Conservation (phyloP, 2,888 invertebrate genomes). For the Leptarthrus brevirostris region DNA sequence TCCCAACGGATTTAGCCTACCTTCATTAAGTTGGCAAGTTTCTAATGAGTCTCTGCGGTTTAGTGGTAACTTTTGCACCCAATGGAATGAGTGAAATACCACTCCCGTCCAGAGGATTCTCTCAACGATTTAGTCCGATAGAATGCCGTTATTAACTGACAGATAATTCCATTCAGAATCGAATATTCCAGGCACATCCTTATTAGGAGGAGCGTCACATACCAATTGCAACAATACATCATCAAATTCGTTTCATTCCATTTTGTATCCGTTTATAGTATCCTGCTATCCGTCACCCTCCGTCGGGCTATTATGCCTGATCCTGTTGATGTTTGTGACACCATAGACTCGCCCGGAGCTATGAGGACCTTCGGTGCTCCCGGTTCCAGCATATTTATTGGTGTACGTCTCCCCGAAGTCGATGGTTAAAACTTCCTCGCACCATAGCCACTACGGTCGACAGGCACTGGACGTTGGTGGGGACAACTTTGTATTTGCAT, state of each 20-base stretch:
- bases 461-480: neutral
- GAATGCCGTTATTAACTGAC: conserved; percentile 1
- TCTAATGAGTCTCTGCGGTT: too few relatives aligned
- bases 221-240: conserved; percentile 64
- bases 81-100: too few relatives aligned
- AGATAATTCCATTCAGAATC: conserved; percentile 32
- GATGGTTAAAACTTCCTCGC: conserved; percentile 11
- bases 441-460: neutral
- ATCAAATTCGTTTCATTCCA: conserved; percentile 64
- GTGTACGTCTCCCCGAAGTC: conserved; percentile 3
- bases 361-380: conserved; percentile 20
- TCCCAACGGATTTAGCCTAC: too few relatives aligned
- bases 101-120: too few relatives aligned
- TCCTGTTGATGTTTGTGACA: conserved; percentile 26
- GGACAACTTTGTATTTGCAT: conserved; percentile 55
- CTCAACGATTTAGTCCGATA: neutral
- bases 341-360: conserved; percentile 10
- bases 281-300: conserved; percentile 7
- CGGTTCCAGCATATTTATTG: conserved; percentile 14
- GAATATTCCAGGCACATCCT: conserved; percentile 49
- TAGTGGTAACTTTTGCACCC: too few relatives aligned
- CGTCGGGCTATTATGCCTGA: neutral
- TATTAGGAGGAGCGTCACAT: conserved; percentile 57
- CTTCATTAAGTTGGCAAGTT: too few relatives aligned
- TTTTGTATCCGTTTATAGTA: conserved; percentile 39